Conservation (phyloP, 2,797 vertebrate species). For the Enteromius viviparus region DNA sequence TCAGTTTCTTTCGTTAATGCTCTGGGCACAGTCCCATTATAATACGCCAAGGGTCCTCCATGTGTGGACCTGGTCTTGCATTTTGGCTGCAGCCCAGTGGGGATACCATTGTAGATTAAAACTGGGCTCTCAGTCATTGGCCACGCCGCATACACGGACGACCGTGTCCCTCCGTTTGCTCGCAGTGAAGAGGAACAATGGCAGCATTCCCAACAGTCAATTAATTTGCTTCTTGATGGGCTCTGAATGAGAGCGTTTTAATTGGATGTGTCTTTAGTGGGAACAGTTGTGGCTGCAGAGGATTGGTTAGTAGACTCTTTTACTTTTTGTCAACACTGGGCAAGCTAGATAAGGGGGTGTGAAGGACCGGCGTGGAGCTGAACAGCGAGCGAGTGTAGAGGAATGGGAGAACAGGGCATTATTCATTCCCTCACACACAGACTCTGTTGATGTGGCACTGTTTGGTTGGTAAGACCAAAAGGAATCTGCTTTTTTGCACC, state of each 20-base stretch:
- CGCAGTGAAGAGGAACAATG: constrained; percentile 47
- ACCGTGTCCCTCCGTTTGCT: constrained; percentile 19
- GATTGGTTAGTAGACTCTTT: constrained; percentile 40
- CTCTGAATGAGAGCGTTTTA: constrained; percentile 54
- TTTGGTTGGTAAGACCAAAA: constrained; percentile 13
- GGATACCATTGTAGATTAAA: constrained; percentile 49
- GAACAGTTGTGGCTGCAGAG: constrained; percentile 20
- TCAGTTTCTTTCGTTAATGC: constrained; percentile 13
- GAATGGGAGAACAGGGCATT: constrained; percentile 26
- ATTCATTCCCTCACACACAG: constrained; percentile 15
- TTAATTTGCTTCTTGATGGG: constrained; percentile 57
- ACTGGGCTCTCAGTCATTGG: constrained; percentile 9
- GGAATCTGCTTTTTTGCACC: neutral
- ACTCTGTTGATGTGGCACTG: constrained; percentile 8
- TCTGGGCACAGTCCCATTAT: constrained; percentile 23
- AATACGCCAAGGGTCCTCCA: constrained; percentile 30
- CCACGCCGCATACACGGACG: neutral
- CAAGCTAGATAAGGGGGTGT: constrained; percentile 54
- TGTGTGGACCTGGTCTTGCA: constrained; percentile 30
- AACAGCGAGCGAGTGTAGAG: constrained; percentile 31
- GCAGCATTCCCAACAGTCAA: constrained; percentile 50
- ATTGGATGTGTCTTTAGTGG: constrained; percentile 55
- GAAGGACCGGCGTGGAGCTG: constrained; percentile 35
- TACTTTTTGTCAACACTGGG: constrained; percentile 45
- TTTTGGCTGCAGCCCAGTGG: constrained; percentile 28